Evolutionary conservation across 2,797 vertebrate genomes (phyloP).

Genomic region (Coilia nasus): DNA sequence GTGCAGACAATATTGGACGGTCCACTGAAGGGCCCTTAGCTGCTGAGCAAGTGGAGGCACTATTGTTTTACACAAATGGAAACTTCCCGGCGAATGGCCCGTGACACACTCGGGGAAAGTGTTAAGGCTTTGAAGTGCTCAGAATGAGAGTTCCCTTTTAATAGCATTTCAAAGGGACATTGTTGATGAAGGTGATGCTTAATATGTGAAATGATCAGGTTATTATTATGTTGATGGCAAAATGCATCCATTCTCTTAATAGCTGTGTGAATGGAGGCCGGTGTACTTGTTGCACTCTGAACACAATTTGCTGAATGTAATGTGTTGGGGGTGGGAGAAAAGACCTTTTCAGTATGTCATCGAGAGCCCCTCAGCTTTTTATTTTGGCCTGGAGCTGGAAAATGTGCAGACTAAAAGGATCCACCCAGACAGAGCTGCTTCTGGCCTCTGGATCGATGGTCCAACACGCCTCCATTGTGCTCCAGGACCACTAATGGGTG

Average conservation of each 20-base stretch:
- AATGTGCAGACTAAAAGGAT: conserved; percentile 47
- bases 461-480: background rate
- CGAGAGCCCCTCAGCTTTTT: conserved; percentile 65
- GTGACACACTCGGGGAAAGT: conserved; percentile 38
- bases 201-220: conserved; percentile 64
- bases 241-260: conserved; percentile 65
- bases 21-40: conserved; percentile 61
- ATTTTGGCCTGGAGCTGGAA: conserved; percentile 49
- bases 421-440: conserved; percentile 7
- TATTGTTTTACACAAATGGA: conserved; percentile 51
- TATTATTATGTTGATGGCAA: conserved; percentile 64
- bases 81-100: conserved; percentile 52
- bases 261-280: conserved; percentile 57
- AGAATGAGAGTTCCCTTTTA: conserved; percentile 60
- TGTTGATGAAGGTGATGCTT: conserved; percentile 59
- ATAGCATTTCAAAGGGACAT: conserved; percentile 65
- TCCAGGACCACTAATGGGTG: background rate
- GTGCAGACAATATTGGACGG: conserved; percentile 53
- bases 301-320: conserved; percentile 55
- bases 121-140: conserved; percentile 58
- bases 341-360: conserved; percentile 61
- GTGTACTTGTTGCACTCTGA: conserved; percentile 46
- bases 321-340: conserved; percentile 59
- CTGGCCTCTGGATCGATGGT: background rate
- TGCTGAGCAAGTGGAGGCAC: conserved; percentile 51